phyloP scores from a whole-genome alignment of 2,113 vertebrate species.

The Syngnathus typhle region DNA sequence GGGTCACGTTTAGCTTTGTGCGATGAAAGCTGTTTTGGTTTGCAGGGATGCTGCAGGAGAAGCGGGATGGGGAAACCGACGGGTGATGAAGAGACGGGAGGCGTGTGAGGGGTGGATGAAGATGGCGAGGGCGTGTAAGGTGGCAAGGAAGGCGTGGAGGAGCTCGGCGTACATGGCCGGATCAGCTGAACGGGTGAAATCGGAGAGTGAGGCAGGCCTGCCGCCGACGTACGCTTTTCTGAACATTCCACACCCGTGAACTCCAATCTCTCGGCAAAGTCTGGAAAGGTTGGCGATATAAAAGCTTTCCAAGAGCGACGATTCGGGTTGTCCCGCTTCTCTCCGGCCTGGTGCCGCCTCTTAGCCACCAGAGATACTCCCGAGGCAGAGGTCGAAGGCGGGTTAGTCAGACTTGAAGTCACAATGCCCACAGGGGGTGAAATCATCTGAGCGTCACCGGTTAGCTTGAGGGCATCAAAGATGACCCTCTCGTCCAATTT shows the following conservation, averaged over 20 bases:
- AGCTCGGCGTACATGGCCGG: slow-evolving; percentile 51
- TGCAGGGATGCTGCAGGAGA: slow-evolving; percentile 46
- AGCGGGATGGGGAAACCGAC: slow-evolving; percentile 50
- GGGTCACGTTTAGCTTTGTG: slow-evolving; percentile 54
- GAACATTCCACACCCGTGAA: slow-evolving; percentile 68
- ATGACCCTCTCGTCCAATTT: slow-evolving; percentile 93
- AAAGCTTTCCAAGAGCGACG: slow-evolving; percentile 96
- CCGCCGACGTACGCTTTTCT: slow-evolving; percentile 79
- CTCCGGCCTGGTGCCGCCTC: slow-evolving; percentile 77
- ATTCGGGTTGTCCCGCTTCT: slow-evolving; percentile 87
- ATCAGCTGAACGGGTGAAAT: slow-evolving; percentile 44
- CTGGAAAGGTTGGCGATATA: slow-evolving; percentile 90
- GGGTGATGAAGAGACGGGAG: slow-evolving; percentile 58
- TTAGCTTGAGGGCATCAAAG: slow-evolving; percentile 93
- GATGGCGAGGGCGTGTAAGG: slow-evolving; percentile 58
- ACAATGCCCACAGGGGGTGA: slow-evolving; percentile 55
- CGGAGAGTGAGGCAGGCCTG: slow-evolving; percentile 66
- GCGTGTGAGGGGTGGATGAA: slow-evolving; percentile 64
- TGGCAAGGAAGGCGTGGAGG: slow-evolving; percentile 56
- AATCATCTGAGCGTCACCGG: slow-evolving; percentile 81
- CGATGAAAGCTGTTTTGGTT: slow-evolving; percentile 51
- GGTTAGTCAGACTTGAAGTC: slow-evolving; percentile 52
- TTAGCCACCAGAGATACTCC: slow-evolving; percentile 76
- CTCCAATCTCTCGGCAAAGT: slow-evolving; percentile 90
- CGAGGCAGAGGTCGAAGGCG: slow-evolving; percentile 58